Conservation (phyloP, 1,140 invertebrate species). For the Eumeta japonica region DNA sequence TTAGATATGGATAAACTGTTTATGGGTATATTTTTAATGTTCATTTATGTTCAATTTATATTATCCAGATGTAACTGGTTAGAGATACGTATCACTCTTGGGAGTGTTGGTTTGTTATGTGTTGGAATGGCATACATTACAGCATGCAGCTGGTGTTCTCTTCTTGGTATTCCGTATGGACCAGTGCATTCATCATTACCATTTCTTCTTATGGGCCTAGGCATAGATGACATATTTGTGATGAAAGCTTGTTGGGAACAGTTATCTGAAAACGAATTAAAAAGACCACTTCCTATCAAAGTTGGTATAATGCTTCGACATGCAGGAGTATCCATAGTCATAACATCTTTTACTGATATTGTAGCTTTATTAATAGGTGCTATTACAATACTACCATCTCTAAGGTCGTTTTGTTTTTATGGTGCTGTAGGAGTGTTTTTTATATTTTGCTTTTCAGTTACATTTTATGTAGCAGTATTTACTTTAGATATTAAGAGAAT, state of each 20-base stretch:
- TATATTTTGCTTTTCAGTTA: slow-evolving; percentile 73
- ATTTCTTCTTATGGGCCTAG: slow-evolving; percentile 78
- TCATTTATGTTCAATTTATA: slow-evolving; percentile 71
- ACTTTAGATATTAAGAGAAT: slow-evolving; percentile 69
- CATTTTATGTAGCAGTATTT: slow-evolving; percentile 77
- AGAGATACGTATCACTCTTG: slow-evolving; percentile 69
- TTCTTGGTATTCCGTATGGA: slow-evolving; percentile 72
- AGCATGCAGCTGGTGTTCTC: slow-evolving; percentile 71
- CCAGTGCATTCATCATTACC: slow-evolving; percentile 80
- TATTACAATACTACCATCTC: slow-evolving; percentile 70
- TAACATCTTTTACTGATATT: slow-evolving; percentile 81
- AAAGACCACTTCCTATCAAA: slow-evolving; percentile 60
- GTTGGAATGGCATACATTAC: slow-evolving; percentile 76
- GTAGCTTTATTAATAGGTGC: slow-evolving; percentile 74
- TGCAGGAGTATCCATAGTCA: slow-evolving; percentile 78
- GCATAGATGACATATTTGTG: slow-evolving; percentile 80
- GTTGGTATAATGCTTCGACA: slow-evolving; percentile 71
- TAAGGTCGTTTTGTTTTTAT: slow-evolving; percentile 75
- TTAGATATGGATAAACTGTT: slow-evolving; percentile 71
- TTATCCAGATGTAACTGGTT: slow-evolving; percentile 74
- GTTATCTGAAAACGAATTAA: slow-evolving; percentile 49
- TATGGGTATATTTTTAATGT: slow-evolving; percentile 69
- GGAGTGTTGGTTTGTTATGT: slow-evolving; percentile 66
- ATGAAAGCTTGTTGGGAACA: slow-evolving; percentile 75
- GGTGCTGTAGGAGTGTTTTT: slow-evolving; percentile 70